Evolutionary conservation across 2,113 vertebrate genomes (phyloP).

Genomic region (Paramormyrops kingsleyae): DNA sequence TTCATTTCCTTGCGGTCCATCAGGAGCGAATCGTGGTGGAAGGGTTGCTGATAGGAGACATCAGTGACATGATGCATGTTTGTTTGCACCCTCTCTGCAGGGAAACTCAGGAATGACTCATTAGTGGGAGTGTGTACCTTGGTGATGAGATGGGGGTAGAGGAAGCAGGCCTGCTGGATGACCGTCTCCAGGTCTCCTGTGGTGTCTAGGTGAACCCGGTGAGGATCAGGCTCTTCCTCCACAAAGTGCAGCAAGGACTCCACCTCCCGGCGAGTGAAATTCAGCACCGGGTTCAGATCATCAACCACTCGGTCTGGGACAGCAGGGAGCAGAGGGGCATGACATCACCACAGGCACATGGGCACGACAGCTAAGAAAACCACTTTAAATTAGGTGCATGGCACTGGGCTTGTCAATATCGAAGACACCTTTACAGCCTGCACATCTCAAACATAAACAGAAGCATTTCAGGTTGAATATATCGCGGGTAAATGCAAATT

Average conservation of each 20-base stretch:
- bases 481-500: not conserved
- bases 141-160: constrained; percentile 88
- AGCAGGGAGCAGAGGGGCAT: not conserved
- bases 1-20: constrained; percentile 93
- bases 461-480: not conserved
- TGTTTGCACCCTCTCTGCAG: not conserved
- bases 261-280: constrained; percentile 91
- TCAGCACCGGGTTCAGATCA: constrained; percentile 93
- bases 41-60: constrained; percentile 71
- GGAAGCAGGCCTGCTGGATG: constrained; percentile 74
- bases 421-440: not conserved
- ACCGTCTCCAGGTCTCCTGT: constrained; percentile 70
- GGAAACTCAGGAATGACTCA: not conserved
- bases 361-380: not conserved
- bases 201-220: constrained; percentile 44
- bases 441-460: not conserved
- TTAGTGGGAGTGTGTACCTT: constrained; percentile 61
- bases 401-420: not conserved
- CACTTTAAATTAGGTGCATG: not conserved
- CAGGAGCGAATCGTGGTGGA: constrained; percentile 93
- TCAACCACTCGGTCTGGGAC: constrained; percentile 89
- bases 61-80: not conserved
- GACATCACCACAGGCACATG: not conserved
- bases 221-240: constrained; percentile 79
- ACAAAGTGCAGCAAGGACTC: constrained; percentile 98